Conservation (phyloP, 2,113 vertebrate genomes). For the cat (Felis catus) region F.catus_Fca126_mat1.0 CM031424.1:3056501-3057000, state of each 20-base stretch:
- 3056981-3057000: not conserved
- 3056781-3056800: not conserved
- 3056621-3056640: not conserved
- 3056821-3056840: not conserved
- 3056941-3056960: not conserved
- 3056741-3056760: no score
- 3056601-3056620: not conserved
- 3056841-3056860: not conserved
- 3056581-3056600: not conserved
- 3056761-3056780: not conserved
- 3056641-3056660: not conserved
- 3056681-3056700: not conserved
- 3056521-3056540: not conserved
- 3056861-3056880: not conserved
- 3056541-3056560: not conserved
- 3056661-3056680: accelerated
- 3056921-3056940: not conserved
- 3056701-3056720: no score
- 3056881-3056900: not conserved
- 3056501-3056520: not conserved
- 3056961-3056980: not conserved
- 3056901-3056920: not conserved
- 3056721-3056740: no score
- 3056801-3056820: not conserved
- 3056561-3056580: not conserved